Conservation (phyloP, 2,113 vertebrate species). For the Tupaia chinensis region DNA sequence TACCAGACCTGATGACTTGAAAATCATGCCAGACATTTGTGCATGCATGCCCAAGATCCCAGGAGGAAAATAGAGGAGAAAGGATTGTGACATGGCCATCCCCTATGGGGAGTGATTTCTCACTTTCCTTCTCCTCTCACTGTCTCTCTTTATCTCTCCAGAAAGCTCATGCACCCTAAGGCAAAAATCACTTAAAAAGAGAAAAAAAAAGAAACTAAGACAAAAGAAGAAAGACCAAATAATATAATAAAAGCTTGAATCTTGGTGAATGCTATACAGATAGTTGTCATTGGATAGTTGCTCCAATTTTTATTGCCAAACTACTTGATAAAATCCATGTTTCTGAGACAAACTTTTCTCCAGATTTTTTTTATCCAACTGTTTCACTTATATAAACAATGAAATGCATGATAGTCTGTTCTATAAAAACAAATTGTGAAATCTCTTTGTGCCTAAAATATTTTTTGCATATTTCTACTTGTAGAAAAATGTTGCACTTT, state of each 20-base stretch:
- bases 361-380: constrained; percentile 32
- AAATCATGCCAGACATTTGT: too few relatives aligned
- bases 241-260: not conserved
- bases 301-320: constrained; percentile 23
- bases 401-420: constrained; percentile 16
- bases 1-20: too few relatives aligned
- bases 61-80: too few relatives aligned
- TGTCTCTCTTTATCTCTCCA: too few relatives aligned
- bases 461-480: constrained; percentile 61
- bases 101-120: too few relatives aligned
- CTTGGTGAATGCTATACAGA: not conserved
- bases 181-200: too few relatives aligned
- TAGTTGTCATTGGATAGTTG: not conserved
- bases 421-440: constrained; percentile 68
- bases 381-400: constrained; percentile 60
- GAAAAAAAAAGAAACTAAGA: too few relatives aligned
- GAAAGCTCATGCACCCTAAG: too few relatives aligned
- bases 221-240: not conserved
- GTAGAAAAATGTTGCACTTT: constrained; percentile 75
- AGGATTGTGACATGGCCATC: too few relatives aligned
- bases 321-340: constrained; percentile 27
- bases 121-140: too few relatives aligned
- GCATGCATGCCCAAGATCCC: too few relatives aligned
- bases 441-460: constrained; percentile 69
- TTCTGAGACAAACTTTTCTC: constrained; percentile 13